Evolutionary conservation across 2,888 invertebrate species (phyloP).

Genomic region (Linnaemya vulpina): DNA sequence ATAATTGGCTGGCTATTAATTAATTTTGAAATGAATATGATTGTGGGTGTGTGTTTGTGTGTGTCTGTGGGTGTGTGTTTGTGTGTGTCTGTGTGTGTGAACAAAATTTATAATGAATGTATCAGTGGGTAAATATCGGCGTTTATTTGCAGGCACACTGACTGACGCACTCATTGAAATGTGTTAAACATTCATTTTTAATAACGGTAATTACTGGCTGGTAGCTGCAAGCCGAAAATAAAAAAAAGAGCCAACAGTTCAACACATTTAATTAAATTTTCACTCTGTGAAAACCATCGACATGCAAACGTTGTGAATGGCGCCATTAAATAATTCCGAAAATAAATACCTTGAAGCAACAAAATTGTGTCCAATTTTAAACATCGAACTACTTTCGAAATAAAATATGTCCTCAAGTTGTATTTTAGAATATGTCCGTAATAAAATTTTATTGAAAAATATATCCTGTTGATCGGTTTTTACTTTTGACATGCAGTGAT

Average conservation of each 20-base stretch:
- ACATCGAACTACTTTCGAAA: not conserved
- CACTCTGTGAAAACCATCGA: not conserved
- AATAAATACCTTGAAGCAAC: not conserved
- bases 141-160: not conserved
- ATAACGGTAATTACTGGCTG: conserved; percentile 48
- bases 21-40: conserved; percentile 33
- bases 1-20: conserved; percentile 51
- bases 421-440: no score
- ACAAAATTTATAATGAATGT: not conserved
- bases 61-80: not conserved
- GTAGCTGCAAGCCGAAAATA: conserved; percentile 33
- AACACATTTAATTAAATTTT: conserved; percentile 21
- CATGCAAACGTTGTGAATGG: not conserved
- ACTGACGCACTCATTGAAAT: conserved; percentile 15
- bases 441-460: no score
- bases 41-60: not conserved
- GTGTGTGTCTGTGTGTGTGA: not conserved
- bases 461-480: no score
- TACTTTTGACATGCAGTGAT: no score
- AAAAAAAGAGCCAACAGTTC: not conserved
- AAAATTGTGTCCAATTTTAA: not conserved
- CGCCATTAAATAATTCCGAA: not conserved
- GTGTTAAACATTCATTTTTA: conserved; percentile 17
- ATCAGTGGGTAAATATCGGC: not conserved
- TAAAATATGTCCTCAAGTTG: conserved; percentile 10